Conservation (phyloP, 2,113 vertebrate genomes). For the Salminus brasiliensis region DNA sequence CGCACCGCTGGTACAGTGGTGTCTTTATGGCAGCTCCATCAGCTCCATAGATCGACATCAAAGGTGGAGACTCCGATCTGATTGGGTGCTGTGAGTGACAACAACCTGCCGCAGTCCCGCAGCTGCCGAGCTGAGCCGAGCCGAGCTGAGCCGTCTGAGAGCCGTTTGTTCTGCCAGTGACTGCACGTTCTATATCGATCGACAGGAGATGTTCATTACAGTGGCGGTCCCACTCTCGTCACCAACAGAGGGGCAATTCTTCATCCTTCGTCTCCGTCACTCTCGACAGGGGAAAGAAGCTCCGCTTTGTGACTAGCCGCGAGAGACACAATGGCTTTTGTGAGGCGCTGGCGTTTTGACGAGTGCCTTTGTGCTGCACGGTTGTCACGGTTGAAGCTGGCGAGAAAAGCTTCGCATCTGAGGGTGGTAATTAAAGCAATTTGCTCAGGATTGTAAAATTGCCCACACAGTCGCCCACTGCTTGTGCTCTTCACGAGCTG, state of each 20-base stretch:
- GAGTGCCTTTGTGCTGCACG: background rate
- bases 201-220: conserved; percentile 40
- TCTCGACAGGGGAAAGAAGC: conserved; percentile 16
- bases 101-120: conserved; percentile 3
- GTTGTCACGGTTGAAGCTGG: conserved; percentile 5
- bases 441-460: conserved; percentile 34
- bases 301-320: background rate
- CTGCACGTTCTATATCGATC: conserved; percentile 14
- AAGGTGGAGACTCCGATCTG: background rate
- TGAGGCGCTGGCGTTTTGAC: background rate
- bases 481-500: background rate
- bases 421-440: conserved; percentile 33
- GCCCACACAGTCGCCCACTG: background rate
- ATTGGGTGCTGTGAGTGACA: conserved; percentile 21
- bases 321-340: conserved; percentile 28
- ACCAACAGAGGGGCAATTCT: conserved; percentile 23
- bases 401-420: background rate
- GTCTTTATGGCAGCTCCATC: background rate
- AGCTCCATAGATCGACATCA: background rate
- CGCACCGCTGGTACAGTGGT: background rate
- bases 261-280: conserved; percentile 1
- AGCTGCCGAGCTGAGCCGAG: background rate
- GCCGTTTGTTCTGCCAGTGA: background rate
- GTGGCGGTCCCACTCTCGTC: conserved; percentile 13
- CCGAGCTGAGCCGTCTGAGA: conserved; percentile 21